Conservation (phyloP, 2,888 invertebrate genomes). For the Heliconius cydno region DNA sequence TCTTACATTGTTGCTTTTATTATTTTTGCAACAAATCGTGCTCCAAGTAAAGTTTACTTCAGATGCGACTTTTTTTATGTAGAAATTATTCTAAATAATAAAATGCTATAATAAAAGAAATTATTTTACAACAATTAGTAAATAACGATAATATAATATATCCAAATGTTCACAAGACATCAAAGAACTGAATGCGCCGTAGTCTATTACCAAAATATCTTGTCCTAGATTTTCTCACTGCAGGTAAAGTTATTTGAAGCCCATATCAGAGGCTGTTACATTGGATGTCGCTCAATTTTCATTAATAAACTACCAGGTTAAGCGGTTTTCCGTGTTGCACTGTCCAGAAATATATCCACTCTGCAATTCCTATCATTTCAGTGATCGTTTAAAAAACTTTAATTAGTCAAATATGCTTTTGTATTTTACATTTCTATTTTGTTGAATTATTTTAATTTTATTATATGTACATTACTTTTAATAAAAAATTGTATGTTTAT, state of each 20-base stretch:
- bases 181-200: conserved; percentile 26
- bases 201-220: conserved; percentile 59
- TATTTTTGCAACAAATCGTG: background rate
- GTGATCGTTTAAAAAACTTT: conserved; percentile 39
- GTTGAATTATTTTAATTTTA: background rate
- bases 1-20: background rate
- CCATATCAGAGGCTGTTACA: conserved; percentile 73
- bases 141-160: background rate
- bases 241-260: conserved; percentile 59
- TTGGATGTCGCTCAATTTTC: conserved; percentile 80
- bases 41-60: background rate
- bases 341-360: conserved; percentile 64
- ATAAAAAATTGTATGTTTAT: background rate
- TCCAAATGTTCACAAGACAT: background rate
- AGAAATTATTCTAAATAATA: background rate
- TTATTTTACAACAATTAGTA: background rate
- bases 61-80: background rate
- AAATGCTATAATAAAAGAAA: background rate
- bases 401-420: conserved; percentile 36
- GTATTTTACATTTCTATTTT: conserved; percentile 24
- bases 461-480: background rate
- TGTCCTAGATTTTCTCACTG: conserved; percentile 71
- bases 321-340: conserved; percentile 79
- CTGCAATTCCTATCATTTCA: conserved; percentile 47
- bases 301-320: conserved; percentile 79